Conservation (phyloP, 2,888 invertebrate species). For the Syritta pipiens region DNA sequence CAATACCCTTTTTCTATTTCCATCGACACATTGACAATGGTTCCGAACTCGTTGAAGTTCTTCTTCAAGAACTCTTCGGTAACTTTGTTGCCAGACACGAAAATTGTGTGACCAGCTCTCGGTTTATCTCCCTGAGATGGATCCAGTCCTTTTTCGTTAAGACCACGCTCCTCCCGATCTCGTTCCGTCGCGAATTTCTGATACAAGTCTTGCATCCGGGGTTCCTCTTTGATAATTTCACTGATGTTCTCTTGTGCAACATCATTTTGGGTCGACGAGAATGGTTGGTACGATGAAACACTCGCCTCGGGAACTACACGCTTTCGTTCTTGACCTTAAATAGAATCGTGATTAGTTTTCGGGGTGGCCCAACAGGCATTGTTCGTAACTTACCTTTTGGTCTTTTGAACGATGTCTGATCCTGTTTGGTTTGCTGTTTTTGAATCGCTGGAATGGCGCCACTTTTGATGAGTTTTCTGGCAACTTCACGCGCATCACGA, state of each 20-base stretch:
- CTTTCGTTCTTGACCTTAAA: conserved; percentile 89
- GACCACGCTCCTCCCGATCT: conserved; percentile 83
- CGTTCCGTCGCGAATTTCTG: conserved; percentile 87
- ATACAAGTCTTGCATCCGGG: conserved; percentile 83
- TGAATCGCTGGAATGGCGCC: conserved; percentile 93
- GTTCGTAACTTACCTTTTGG: too few relatives aligned
- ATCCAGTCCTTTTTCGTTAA: conserved; percentile 80
- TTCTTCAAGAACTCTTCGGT: conserved; percentile 89
- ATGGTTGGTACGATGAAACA: conserved; percentile 93
- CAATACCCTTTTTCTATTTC: conserved; percentile 90
- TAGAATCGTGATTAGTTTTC: too few relatives aligned
- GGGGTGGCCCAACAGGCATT: too few relatives aligned
- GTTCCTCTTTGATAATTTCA: conserved; percentile 83
- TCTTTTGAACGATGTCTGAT: conserved; percentile 93
- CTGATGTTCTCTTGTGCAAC: conserved; percentile 86
- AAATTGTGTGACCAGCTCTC: conserved; percentile 89
- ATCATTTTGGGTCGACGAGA: conserved; percentile 90
- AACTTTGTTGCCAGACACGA: conserved; percentile 89
- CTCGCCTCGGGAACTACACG: conserved; percentile 83
- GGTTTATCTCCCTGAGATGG: conserved; percentile 82
- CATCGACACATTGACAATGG: conserved; percentile 90
- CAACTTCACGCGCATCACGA: conserved; percentile 95
- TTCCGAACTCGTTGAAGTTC: conserved; percentile 86
- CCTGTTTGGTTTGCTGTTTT: conserved; percentile 90
- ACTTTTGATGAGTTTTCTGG: conserved; percentile 95